phyloP scores from a whole-genome alignment of 2,888 invertebrate species.

The Platycnemis pennipes region DNA sequence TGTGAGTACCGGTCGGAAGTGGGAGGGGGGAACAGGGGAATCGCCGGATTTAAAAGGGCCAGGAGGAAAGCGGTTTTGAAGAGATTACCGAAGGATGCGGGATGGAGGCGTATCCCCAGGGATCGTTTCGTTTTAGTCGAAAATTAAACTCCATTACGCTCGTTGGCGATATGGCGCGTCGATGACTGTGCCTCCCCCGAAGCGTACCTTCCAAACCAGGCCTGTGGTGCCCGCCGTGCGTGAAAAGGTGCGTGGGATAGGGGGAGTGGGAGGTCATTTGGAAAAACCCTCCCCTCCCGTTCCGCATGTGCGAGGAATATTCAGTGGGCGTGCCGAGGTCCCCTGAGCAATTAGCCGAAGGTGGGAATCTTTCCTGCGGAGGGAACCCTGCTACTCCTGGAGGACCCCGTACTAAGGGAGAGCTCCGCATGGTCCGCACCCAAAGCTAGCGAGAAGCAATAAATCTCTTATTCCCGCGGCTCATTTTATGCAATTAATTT shows the following conservation, averaged over 20 bases:
- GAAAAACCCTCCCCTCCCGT: neutral
- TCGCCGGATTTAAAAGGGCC: neutral
- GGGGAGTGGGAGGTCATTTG: neutral
- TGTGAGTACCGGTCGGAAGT: neutral
- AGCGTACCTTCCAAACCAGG: neutral
- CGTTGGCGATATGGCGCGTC: slow-evolving; percentile 41
- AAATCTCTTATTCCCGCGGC: neutral
- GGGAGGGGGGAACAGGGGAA: neutral
- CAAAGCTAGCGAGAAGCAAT: neutral
- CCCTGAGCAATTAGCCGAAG: neutral
- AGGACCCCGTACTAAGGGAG: neutral
- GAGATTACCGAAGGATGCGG: slow-evolving; percentile 36
- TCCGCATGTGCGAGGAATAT: no score
- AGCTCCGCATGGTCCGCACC: neutral
- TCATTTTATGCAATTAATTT: slow-evolving; percentile 36
- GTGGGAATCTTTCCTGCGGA: neutral
- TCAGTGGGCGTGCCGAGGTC: neutral
- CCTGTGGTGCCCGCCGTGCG: neutral
- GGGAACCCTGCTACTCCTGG: neutral
- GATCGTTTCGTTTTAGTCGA: slow-evolving; percentile 56
- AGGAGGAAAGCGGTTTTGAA: slow-evolving; percentile 4
- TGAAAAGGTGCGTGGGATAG: neutral
- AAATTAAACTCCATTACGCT: slow-evolving; percentile 63
- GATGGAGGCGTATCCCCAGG: slow-evolving; percentile 33
- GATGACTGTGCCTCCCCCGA: slow-evolving; percentile 21